These are phyloP conservation scores for Cheilosia scutellata DNA, from an alignment of 2,888 invertebrate genomes.

Conservation along the genomic window DNA sequence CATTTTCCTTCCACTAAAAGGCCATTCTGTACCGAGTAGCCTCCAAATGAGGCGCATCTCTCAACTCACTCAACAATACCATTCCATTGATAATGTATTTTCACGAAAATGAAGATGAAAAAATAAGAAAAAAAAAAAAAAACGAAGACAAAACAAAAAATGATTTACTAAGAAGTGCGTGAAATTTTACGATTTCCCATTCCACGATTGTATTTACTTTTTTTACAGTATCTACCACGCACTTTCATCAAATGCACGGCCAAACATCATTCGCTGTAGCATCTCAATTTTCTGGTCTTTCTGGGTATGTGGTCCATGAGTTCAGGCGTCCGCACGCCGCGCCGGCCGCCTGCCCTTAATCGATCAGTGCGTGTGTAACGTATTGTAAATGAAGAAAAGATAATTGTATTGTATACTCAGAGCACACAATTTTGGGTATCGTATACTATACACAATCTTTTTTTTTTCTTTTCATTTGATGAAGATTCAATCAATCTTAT, in stretches of 20 bases:
- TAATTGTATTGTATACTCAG: slow-evolving; percentile 20
- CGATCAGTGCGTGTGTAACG: slow-evolving; percentile 20
- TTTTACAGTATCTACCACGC: slow-evolving; percentile 18
- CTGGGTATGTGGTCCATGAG: slow-evolving; percentile 6
- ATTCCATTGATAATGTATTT: slow-evolving; percentile 38
- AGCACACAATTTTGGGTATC: background rate
- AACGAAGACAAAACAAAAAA: slow-evolving; percentile 5
- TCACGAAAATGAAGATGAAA: no score
- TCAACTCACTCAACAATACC: slow-evolving; percentile 33
- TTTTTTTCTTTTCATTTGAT: background rate
- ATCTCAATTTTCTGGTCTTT: slow-evolving; percentile 14
- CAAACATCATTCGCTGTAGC: slow-evolving; percentile 1
- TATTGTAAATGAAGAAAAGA: slow-evolving; percentile 44
- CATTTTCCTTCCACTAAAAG: slow-evolving; percentile 1
- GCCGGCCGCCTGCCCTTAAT: slow-evolving; percentile 33
- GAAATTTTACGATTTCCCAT: slow-evolving; percentile 49
- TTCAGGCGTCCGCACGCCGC: background rate
- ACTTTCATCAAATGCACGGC: slow-evolving; percentile 29
- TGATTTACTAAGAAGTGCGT: slow-evolving; percentile 20
- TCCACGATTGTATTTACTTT: slow-evolving; percentile 24
- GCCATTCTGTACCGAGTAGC: slow-evolving; percentile 20
- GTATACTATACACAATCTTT: background rate
- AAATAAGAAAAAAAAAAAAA: background rate
- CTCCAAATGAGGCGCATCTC: slow-evolving; percentile 29
- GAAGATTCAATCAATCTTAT: background rate